These are phyloP conservation scores for Pygocentrus nattereri DNA, from an alignment of 2,797 vertebrate genomes.

Conservation along the genomic window DNA sequence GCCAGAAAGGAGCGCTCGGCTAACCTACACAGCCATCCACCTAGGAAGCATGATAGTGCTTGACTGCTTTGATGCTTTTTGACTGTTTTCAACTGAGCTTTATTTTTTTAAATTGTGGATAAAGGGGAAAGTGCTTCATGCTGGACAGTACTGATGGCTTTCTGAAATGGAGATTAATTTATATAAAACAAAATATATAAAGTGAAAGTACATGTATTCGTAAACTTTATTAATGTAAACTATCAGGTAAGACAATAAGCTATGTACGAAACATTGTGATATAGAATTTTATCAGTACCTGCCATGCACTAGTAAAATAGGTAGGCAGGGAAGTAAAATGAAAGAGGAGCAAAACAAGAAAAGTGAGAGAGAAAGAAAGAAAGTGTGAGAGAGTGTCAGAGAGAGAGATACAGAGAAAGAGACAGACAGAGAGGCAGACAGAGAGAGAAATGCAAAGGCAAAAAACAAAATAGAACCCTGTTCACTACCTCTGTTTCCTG, in stretches of 20 bases:
- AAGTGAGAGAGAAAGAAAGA: conserved; percentile 7
- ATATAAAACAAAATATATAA: too few species aligned
- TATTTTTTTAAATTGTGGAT: not conserved
- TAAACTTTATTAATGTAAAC: too few species aligned
- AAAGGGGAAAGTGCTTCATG: conserved; percentile 17
- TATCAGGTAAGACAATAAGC: too few species aligned
- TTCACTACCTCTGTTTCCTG: conserved; percentile 46
- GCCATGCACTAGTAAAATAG: too few species aligned
- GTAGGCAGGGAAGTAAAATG: too few species aligned
- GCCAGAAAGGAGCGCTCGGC: not conserved
- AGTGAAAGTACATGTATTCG: too few species aligned
- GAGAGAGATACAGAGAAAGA: conserved; percentile 50
- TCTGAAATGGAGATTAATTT: conserved; percentile 15
- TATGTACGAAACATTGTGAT: too few species aligned
- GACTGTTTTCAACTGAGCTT: conserved; percentile 1
- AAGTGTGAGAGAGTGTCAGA: conserved; percentile 47
- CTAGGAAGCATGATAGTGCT: not conserved
- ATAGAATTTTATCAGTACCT: too few species aligned
- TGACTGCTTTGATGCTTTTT: conserved; percentile 1
- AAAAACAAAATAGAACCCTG: conserved; percentile 7
- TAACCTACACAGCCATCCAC: not conserved
- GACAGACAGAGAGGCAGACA: conserved; percentile 26
- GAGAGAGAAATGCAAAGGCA: not conserved
- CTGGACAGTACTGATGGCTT: not conserved
- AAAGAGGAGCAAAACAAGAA: not conserved